Evolutionary conservation across 2,888 invertebrate species (phyloP), one percentile per base, ranked within the genome.

Genomic region (Mycogona germanica): DNA sequence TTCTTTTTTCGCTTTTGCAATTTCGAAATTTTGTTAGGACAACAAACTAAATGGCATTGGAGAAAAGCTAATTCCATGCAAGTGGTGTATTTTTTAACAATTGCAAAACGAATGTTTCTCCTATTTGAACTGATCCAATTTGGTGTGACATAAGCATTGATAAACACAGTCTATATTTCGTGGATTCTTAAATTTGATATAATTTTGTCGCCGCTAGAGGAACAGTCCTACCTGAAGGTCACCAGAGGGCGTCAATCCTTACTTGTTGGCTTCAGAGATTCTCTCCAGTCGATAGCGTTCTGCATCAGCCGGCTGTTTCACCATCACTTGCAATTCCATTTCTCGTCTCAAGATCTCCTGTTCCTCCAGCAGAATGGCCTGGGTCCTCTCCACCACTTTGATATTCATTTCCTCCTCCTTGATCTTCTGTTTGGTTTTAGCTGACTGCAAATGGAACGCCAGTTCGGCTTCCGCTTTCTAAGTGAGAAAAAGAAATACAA

Each of bases 391-490:
- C 26, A 93, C 84, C 1, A 92, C 86, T 59, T 82, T 81, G 55
- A 96, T 91, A 64, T 96, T 92, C 95, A 96, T 96, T 67, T 93
- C 85, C 69, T 97, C 96, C 65, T 95, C 93, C 72, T 91, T 92
- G 64, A 92, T 91, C 59, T 87, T 79, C 67, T 96, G 95, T 64
- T 89, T 88, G 0, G 93, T 95, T 72, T 95, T 95, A 1, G 92
- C 92, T 1, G 91, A 89, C 77, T 93, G 91, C 55, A 93, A 70
- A 64, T 89, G 88, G 67, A 85, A 91, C 0, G 92, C 91, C 80
- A 92, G 79, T 69, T 92, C 91, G 9, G 91, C 91, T 74, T 92
- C 91, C 42, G 92, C 92, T 79, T 82, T 77, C 76, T 77, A 55
- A 17, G 55, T 55, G 25, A 50, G 53, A 57, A 48, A 49, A 47